A percentile compares a stretch with the other conserved stretches of the same genome.
Evolutionary conservation across 92 coral and sea anemone genomes (phyloP).

Genomic region (Porites divaricata): DNA sequence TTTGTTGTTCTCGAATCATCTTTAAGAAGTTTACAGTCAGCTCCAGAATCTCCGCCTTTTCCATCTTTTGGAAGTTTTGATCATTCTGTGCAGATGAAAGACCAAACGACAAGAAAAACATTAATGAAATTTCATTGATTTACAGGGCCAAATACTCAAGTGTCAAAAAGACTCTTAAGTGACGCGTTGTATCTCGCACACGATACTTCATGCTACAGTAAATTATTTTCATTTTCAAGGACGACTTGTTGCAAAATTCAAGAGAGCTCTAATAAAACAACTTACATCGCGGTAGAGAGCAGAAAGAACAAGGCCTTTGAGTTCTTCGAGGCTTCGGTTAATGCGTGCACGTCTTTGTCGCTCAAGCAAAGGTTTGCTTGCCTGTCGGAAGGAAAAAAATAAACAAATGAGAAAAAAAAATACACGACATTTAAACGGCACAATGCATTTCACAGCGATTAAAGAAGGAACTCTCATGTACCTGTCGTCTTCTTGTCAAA

Average conservation of each 20-base stretch:
- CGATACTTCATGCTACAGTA: neutral
- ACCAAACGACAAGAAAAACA: neutral
- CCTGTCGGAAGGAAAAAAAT: conserved; percentile 42
- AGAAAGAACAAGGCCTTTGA: conserved; percentile 80
- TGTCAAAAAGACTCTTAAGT: neutral
- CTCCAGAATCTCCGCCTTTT: conserved; percentile 97
- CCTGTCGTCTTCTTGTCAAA: conserved; percentile 44
- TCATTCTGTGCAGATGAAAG: conserved; percentile 66
- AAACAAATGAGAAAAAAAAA: neutral
- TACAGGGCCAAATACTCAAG: conserved; percentile 2
- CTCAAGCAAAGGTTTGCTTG: conserved; percentile 84
- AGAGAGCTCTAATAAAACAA: neutral
- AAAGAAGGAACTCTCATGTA: neutral
- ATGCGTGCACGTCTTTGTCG: conserved; percentile 92
- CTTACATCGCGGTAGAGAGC: conserved; percentile 88
- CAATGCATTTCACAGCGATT: neutral
- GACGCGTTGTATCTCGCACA: conserved; percentile 5
- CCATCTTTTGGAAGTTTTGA: conserved; percentile 91
- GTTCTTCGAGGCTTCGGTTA: conserved; percentile 84
- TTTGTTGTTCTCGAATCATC: conserved; percentile 70
- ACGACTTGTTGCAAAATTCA: neutral
- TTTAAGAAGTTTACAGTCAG: conserved; percentile 94
- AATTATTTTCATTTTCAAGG: neutral
- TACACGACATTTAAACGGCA: neutral
- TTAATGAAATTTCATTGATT: neutral